Conservation (phyloP, 2,797 vertebrate genomes). For the Scolopax rusticola region DNA sequence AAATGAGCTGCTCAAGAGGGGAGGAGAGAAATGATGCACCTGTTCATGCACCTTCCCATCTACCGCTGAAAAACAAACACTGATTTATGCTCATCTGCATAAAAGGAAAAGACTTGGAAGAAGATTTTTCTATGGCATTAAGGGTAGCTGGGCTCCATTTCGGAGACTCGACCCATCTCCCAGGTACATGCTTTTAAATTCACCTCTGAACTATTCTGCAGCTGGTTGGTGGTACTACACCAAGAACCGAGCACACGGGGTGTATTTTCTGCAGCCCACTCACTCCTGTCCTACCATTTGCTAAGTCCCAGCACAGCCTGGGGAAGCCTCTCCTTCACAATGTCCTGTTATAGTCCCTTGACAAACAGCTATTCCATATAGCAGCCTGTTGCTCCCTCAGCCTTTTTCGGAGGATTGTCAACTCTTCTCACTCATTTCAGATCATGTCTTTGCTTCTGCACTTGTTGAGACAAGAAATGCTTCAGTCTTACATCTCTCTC, state of each 20-base stretch:
- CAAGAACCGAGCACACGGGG: fast-evolving
- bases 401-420: background rate
- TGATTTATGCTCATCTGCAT: constrained; percentile 23
- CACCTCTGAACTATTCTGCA: background rate
- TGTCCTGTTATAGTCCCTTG: background rate
- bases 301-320: background rate
- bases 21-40: constrained; percentile 46
- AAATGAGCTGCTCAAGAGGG: constrained; percentile 51
- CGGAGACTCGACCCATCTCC: background rate
- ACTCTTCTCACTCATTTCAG: background rate
- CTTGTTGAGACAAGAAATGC: background rate
- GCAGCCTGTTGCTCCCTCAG: background rate
- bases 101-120: background rate
- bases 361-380: background rate
- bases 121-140: background rate
- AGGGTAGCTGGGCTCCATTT: background rate
- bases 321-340: background rate
- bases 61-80: background rate
- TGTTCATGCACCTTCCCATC: constrained; percentile 50
- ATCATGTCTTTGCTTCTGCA: background rate
- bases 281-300: background rate
- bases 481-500: background rate
- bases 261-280: background rate
- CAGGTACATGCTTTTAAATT: fast-evolving
- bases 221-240: background rate